A percentile compares a stretch with the other conserved stretches of the same genome.
phyloP scores from a whole-genome alignment of 2,797 vertebrate genomes.

The Amblyopsis hoosieri region DNA sequence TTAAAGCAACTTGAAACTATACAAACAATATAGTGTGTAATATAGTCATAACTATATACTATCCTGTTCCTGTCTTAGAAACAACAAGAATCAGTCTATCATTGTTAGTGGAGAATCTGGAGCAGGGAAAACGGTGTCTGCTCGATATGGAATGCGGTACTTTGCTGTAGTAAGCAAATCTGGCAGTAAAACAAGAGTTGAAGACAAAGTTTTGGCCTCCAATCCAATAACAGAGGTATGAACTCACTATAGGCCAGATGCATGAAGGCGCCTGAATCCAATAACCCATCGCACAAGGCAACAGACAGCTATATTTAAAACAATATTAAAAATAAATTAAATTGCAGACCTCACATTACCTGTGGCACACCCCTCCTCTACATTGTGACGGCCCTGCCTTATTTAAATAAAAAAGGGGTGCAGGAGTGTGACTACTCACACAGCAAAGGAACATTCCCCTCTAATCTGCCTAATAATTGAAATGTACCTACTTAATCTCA shows the following conservation, averaged over 20 bases:
- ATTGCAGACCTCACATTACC: too few species aligned
- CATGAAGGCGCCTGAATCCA: not conserved
- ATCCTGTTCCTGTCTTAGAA: conserved; percentile 69
- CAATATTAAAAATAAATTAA: not conserved
- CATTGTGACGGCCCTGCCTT: too few species aligned
- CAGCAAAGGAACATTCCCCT: too few species aligned
- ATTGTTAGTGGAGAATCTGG: conserved; percentile 98
- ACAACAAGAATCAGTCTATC: conserved; percentile 94
- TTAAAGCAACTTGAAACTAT: not conserved
- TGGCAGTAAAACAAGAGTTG: conserved; percentile 85
- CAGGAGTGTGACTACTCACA: too few species aligned
- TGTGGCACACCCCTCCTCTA: too few species aligned
- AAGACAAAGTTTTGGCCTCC: conserved; percentile 95
- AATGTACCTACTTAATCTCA: too few species aligned
- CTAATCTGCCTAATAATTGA: too few species aligned
- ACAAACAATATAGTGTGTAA: not conserved
- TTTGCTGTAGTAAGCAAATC: conserved; percentile 96
- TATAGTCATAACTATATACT: not conserved
- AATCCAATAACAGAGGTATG: conserved; percentile 95
- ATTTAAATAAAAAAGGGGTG: too few species aligned
- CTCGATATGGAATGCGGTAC: conserved; percentile 95
- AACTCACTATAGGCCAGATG: not conserved
- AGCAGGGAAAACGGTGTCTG: conserved; percentile 96
- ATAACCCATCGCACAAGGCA: not conserved
- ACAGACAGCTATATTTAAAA: not conserved